Evolutionary conservation across 2,113 vertebrate species (phyloP), one percentile per base, ranked within the genome.

Genomic region (Stigmatopora nigra): DNA sequence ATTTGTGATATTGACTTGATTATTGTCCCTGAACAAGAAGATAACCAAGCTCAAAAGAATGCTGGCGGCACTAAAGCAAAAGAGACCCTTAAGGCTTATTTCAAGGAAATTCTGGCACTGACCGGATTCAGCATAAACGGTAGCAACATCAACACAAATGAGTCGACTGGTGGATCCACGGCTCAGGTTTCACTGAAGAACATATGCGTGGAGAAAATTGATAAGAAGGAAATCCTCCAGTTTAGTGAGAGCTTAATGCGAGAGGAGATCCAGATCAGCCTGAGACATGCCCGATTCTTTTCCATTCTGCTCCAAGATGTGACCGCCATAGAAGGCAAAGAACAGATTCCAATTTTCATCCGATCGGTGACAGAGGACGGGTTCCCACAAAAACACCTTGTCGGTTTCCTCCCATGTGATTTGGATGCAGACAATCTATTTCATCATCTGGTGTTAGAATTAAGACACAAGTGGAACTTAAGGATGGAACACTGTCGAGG

Each of bases 401-500:
- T 98, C 13, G 95, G 93, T 0, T 99, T 99, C 76, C 84, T 98
- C 20, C 93, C 94, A 0, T 95, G 93, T 0, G 94, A 98, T 63
- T 73, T 90, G 0, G 93, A 97, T 63, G 87, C 91, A 0, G 95
- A 91, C 59, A 86, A 69, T 69, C 82, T 98, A 79, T 94, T 94
- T 53, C 91, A 92, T 60, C 92, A 92, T 77, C 94, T 99, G 44
- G 85, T 95, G 0, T 79, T 91, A 0, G 93, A 92, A 15, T 87
- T 98, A 52, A 91, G 94, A n/a, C 94, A 93, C 66, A 97, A 94
- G 59, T 98, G 96, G 96, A 93, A 94, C 0, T 81, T 99, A 20
- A 92, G 96, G 72, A 95, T 99, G 95, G 94, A 98, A 66, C 94
- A 95, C 77, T 99, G 96, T 65, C 90, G 91, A 20, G 91, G 91